Evolutionary conservation across 1,140 invertebrate species (phyloP).

Genomic region (Teleogryllus occipitalis): DNA sequence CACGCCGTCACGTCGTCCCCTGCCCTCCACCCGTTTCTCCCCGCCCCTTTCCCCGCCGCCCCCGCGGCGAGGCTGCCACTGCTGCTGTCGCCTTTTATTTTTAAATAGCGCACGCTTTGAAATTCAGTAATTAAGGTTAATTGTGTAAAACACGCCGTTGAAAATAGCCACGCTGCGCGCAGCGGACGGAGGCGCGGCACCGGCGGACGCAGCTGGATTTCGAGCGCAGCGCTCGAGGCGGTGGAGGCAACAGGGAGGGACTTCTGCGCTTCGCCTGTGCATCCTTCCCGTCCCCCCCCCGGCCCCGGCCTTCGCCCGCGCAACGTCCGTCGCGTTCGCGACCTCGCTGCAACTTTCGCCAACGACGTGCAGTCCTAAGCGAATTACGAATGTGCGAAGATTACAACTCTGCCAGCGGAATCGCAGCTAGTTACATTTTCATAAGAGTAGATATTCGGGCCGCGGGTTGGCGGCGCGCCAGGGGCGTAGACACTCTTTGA

Average conservation of each 20-base stretch:
- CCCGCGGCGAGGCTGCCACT: no score
- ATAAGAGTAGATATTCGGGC: not conserved
- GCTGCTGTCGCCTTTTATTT: not conserved
- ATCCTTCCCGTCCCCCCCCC: not conserved
- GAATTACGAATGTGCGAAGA: not conserved
- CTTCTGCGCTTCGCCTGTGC: no score
- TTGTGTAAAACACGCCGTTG: not conserved
- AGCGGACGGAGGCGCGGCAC: not conserved
- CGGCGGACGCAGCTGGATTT: not conserved
- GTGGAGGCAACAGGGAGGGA: no score
- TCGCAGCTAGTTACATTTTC: slow-evolving; percentile 4
- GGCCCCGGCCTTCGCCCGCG: not conserved
- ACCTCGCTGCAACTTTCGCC: not conserved
- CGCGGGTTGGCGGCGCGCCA: not conserved
- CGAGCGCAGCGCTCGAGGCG: no score
- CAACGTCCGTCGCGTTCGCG: not conserved
- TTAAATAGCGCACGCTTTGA: slow-evolving; percentile 1
- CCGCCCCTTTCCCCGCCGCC: no score
- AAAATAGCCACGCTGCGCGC: not conserved
- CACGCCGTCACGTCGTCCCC: not conserved
- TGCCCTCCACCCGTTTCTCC: not conserved
- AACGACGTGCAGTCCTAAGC: not conserved
- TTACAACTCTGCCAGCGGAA: not conserved
- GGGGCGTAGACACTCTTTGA: not conserved
- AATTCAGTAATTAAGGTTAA: slow-evolving; percentile 2